Conservation (phyloP, 2,888 invertebrate species). For the Apamea crenata region DNA sequence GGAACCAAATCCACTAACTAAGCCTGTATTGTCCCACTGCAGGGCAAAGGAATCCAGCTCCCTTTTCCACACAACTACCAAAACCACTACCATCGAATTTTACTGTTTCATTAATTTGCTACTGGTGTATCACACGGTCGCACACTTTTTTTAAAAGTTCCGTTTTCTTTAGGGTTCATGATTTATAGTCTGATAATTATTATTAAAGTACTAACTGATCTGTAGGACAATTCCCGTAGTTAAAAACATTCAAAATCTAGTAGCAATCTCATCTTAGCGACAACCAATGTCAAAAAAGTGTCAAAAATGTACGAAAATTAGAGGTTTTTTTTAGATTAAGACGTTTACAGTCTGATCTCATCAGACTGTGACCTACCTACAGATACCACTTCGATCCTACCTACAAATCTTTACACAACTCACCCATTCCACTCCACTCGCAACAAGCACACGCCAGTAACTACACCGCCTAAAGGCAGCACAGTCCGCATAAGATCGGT, state of each 20-base stretch:
- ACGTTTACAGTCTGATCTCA: background rate
- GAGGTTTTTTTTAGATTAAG: no score
- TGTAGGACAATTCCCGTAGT: no score
- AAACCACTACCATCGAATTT: background rate
- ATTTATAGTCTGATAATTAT: background rate
- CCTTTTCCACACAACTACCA: no score
- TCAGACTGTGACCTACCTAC: no score
- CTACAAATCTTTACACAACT: background rate
- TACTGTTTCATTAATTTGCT: background rate
- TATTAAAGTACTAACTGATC: background rate
- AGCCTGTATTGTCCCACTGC: no score
- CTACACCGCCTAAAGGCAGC: constrained; percentile 45
- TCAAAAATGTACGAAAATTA: no score
- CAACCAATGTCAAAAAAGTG: background rate
- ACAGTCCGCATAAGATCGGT: constrained; percentile 56
- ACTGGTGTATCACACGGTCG: background rate
- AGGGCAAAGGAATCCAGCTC: no score
- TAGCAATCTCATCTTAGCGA: no score
- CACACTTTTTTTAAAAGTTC: background rate
- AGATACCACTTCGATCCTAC: no score
- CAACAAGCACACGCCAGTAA: constrained; percentile 23
- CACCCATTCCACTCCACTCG: constrained; percentile 5
- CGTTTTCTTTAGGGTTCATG: background rate
- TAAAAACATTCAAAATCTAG: no score
- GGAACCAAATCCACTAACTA: background rate